Base-by-base conservation (phyloP, 1,140 invertebrate species). In the Rhagoletis pomonella region DNA sequence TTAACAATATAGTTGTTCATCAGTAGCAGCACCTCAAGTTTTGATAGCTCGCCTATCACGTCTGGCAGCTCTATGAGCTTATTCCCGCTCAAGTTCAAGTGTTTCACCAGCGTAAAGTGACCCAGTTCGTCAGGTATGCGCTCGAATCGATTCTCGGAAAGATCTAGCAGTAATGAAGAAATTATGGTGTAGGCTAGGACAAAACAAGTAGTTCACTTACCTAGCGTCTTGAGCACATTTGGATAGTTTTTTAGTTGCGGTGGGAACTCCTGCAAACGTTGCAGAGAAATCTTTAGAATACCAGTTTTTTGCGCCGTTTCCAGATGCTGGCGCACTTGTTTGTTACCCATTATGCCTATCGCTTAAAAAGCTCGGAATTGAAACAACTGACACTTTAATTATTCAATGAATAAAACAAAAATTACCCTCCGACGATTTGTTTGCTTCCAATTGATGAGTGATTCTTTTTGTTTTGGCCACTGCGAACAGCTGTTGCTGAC, bases 261-360 rank as follows among this genome's bases (percentile, higher is more conserved):
- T 90, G 96, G 94, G 94, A 97, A 95, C 90, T 96, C 94, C 95
- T 97, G 90, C 94, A 99, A 94, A 90, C 97, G 97, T 81, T 95
- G 94, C 89, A 97, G 95, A 1, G 97, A 96, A 69, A 99, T 93
- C 91, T 98, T 97, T 87, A 98, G 94, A n/a, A 97, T 96, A 4
- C 98, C 98, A 47, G 98, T 99, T 94, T 99, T 99, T 88, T 97
- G 96, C 2, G 98, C 97, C 55, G 96, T 98, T 91, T 98, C 97
- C 90, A 98, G 96, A 92, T 98, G 98, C 90, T 97, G 96, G 93
- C 98, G 98, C 64, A 98, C 93, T 60, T 95, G 95, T 81, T 97
- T 95, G 94, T 98, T 98, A 81, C 98, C 98, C 97, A 98, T 98
- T 88, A 69, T 89, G 55, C 3, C 65, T 9, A 14, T 14, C n/a